A percentile compares a stretch with the other conserved stretches of the same genome.
Evolutionary conservation across 2,888 invertebrate genomes (phyloP).

Genomic region (Nesidiocoris tenuis): DNA sequence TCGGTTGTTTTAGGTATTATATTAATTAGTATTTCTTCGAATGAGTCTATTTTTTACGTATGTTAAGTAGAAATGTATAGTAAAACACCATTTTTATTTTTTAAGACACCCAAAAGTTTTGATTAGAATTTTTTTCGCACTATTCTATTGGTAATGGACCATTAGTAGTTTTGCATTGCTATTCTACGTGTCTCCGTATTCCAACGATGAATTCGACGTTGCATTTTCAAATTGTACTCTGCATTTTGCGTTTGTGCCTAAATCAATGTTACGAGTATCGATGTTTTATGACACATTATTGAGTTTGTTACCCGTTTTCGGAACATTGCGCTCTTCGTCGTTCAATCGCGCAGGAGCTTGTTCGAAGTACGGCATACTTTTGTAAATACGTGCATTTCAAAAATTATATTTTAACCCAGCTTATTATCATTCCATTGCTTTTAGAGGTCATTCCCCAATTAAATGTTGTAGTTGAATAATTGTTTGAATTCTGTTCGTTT

Average conservation of each 20-base stretch:
- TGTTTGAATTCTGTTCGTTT: too few species aligned
- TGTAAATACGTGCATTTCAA: not conserved
- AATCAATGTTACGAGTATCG: too few species aligned
- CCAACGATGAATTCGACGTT: too few species aligned
- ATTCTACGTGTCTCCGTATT: too few species aligned
- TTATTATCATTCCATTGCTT: not conserved
- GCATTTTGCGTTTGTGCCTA: too few species aligned
- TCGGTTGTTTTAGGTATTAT: not conserved
- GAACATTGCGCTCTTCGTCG: not conserved
- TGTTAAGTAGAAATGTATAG: not conserved
- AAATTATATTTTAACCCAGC: not conserved
- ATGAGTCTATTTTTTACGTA: not conserved
- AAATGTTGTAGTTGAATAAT: too few species aligned
- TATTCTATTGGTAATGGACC: too few species aligned
- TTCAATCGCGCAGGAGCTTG: not conserved
- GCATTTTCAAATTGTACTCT: too few species aligned
- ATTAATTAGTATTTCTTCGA: not conserved
- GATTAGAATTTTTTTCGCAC: too few species aligned
- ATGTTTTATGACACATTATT: too few species aligned
- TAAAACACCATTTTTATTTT: not conserved
- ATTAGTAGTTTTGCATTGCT: too few species aligned
- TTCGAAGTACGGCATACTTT: not conserved
- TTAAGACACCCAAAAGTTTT: too few species aligned
- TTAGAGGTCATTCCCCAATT: not conserved
- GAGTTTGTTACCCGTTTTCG: not conserved